Evolutionary conservation across 2,797 vertebrate species (phyloP).

Genomic region (Anguilla marmorata): DNA sequence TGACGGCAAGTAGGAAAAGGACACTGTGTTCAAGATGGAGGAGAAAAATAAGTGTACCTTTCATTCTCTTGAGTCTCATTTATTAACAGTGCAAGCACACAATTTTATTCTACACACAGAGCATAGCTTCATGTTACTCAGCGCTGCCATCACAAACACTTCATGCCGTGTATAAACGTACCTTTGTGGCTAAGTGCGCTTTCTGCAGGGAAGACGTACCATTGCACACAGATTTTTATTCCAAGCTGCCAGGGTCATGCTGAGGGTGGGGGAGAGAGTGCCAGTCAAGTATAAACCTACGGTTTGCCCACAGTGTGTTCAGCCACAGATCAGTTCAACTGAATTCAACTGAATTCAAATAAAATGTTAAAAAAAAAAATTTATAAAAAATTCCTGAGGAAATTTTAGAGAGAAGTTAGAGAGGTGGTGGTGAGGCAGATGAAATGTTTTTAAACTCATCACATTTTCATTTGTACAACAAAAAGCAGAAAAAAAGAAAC

Average conservation of each 20-base stretch:
- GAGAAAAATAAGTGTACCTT: not conserved
- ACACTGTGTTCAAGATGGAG: not conserved
- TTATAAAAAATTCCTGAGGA: too few species aligned
- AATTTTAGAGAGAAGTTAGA: not conserved
- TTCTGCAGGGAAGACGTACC: not conserved
- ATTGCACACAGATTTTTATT: not conserved
- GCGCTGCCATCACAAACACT: not conserved
- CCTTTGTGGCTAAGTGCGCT: not conserved
- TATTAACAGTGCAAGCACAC: not conserved
- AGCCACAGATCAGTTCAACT: not conserved
- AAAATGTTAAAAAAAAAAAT: not conserved
- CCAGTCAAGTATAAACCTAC: not conserved
- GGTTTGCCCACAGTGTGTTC: not conserved
- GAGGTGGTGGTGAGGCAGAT: not conserved
- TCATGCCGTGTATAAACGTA: not conserved
- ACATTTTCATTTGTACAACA: not conserved
- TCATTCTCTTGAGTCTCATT: not conserved
- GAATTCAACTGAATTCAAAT: too few species aligned
- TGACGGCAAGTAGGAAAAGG: not conserved
- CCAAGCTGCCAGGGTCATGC: not conserved
- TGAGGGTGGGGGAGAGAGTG: not conserved
- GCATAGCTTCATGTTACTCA: not conserved
- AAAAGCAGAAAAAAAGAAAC: not conserved
- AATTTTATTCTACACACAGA: not conserved
- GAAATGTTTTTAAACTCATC: not conserved